phyloP scores from a whole-genome alignment of 2,888 invertebrate genomes.

The Drosophila macrothrix region DNA sequence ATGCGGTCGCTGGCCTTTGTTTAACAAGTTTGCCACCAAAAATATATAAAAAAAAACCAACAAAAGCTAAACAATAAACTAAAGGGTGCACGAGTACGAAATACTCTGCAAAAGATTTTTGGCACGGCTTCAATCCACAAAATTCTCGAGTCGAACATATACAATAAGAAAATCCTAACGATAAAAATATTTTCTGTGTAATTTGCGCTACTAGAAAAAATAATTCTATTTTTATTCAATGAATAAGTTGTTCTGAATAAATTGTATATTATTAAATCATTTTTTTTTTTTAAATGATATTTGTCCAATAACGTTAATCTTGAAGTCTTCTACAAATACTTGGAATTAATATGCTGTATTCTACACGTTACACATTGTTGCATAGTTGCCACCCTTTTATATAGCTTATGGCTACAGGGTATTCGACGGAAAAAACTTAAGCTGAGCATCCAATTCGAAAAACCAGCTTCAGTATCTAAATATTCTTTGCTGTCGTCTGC shows the following conservation, averaged over 20 bases:
- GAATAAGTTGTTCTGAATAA: neutral
- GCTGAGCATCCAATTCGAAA: slow-evolving; percentile 58
- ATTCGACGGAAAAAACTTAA: slow-evolving; percentile 38
- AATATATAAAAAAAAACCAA: slow-evolving; percentile 20
- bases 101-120: slow-evolving; percentile 20
- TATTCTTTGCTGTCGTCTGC: slow-evolving; percentile 57
- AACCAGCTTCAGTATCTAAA: slow-evolving; percentile 67
- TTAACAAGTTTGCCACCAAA: slow-evolving; percentile 74
- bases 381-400: slow-evolving; percentile 6
- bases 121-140: neutral
- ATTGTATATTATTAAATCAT: neutral
- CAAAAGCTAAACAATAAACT: neutral
- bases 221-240: neutral
- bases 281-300: neutral
- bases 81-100: neutral
- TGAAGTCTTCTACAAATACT: neutral
- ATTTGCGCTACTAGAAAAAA: neutral
- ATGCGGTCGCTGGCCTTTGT: slow-evolving; percentile 77
- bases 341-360: neutral
- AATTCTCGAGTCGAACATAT: neutral
- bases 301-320: neutral
- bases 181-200: neutral
- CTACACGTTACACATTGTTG: neutral
- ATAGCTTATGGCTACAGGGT: slow-evolving; percentile 36
- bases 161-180: neutral